Evolutionary conservation across 2,113 vertebrate genomes (phyloP).

Genomic region (Megaceryle torquata): DNA sequence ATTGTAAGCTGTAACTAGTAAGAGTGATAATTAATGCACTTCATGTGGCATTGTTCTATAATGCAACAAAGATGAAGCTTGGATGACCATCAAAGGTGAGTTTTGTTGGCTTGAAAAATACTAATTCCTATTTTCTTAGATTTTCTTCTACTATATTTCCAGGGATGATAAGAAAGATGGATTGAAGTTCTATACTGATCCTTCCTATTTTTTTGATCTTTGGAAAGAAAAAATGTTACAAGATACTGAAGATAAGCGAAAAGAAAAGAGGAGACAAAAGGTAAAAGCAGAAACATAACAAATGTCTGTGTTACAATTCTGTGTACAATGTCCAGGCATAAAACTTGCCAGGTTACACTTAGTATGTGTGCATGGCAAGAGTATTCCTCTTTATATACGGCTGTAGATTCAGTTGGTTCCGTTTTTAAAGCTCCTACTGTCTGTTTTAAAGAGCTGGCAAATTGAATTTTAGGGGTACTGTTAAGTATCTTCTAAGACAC

Average conservation of each 20-base stretch:
- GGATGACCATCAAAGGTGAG: not conserved
- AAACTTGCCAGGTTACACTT: not conserved
- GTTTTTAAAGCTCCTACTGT: not conserved
- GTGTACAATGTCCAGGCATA: not conserved
- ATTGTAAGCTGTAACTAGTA: not conserved
- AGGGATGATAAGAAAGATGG: slow-evolving; percentile 97
- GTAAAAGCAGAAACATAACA: slow-evolving; percentile 46
- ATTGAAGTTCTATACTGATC: slow-evolving; percentile 96
- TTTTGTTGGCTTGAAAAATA: not conserved
- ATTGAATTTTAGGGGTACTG: not conserved
- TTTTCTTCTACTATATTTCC: slow-evolving; percentile 5
- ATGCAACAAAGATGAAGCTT: not conserved
- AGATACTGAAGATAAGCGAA: slow-evolving; percentile 98
- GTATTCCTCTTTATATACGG: not conserved
- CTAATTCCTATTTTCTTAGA: not conserved
- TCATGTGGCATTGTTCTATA: not conserved
- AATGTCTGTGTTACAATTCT: not conserved
- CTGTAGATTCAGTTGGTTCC: not conserved
- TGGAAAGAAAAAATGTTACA: slow-evolving; percentile 99
- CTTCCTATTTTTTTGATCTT: slow-evolving; percentile 97
- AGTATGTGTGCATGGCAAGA: not conserved
- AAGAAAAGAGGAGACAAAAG: slow-evolving; percentile 88
- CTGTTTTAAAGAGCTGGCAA: not conserved
- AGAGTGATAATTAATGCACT: not conserved
- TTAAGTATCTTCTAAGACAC: not conserved